phyloP scores from a whole-genome alignment of 2,888 invertebrate genomes.

The Syritta pipiens region DNA sequence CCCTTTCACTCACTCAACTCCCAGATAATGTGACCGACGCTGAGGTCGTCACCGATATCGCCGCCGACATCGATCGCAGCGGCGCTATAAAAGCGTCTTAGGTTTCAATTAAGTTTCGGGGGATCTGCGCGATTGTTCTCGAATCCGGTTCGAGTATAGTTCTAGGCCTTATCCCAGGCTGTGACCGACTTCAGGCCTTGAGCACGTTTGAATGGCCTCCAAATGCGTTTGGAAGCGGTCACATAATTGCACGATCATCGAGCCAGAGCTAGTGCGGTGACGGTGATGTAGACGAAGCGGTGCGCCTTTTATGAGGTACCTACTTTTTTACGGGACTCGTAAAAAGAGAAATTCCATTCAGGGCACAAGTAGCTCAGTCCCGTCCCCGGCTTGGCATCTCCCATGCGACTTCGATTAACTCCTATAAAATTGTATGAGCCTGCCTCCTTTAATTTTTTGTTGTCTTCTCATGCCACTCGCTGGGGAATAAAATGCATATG shows the following conservation, averaged over 20 bases:
- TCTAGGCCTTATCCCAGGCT: neutral
- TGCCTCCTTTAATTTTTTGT: conserved; percentile 11
- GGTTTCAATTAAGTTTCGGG: conserved; percentile 28
- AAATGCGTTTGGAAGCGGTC: conserved; percentile 33
- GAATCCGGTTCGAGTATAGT: neutral
- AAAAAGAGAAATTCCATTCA: conserved; percentile 35
- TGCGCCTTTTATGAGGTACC: conserved; percentile 32
- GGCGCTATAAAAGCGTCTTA: conserved; percentile 15
- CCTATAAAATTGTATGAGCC: conserved; percentile 53
- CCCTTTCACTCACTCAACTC: conserved; percentile 17
- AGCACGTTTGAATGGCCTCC: neutral
- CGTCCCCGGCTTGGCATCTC: neutral
- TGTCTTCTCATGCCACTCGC: neutral
- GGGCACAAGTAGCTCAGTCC: conserved; percentile 5
- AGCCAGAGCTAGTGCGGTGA: no score
- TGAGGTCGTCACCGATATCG: neutral
- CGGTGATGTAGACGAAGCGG: no score
- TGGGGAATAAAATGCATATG: conserved; percentile 6
- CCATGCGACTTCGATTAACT: conserved; percentile 52
- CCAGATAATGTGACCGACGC: conserved; percentile 7
- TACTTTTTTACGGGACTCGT: conserved; percentile 10
- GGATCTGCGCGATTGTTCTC: neutral
- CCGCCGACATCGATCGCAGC: neutral
- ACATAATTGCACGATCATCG: conserved; percentile 26
- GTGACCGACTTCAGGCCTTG: conserved; percentile 14